Evolutionary conservation across 1,140 invertebrate species (phyloP), one percentile per base, ranked within the genome.

Genomic region (Drosophila gunungcola): DNA sequence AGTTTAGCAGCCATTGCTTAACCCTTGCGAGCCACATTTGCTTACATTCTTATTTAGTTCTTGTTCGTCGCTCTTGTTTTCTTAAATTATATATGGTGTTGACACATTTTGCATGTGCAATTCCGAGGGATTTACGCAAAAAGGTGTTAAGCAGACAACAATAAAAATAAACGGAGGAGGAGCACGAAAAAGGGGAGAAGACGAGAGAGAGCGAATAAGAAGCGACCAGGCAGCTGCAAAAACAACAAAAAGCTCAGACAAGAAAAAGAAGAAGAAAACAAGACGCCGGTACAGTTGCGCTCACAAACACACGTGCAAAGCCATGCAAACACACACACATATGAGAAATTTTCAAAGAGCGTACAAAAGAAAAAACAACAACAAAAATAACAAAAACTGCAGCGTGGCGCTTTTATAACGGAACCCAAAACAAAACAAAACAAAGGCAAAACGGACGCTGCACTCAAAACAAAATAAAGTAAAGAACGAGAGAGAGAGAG

Each of bases 251-350:
- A 63, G 16, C 29, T 34, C 11, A 7, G 12, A 41, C 10, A 68
- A 10, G 64, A 49, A 16, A 29, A n/a, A 51, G 45, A 48, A 38
- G 25, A 25, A 64, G 36, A 68, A 16, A 29, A 29, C 43, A 82
- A 70, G 82, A 85, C 72, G 49, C 45, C 16, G 55, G 82, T 88
- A 88, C 82, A 85, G 82, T 88, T 77, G 65, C 82, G 62, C 78
- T 65, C 57, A 65, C 45, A 81, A 52, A 68, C 21, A 70, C 55
- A 61, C 42, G 58, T 32, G 29, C 29, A 32, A 32, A 32, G 29
- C 5, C 21, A 45, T 21, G 25, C 27, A 41, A 13, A 57, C 34
- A 29, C 27, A 41, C 12, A 57, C 34, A 29, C 16, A 39, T 7
- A 32, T 32, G 29, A n/a, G 25, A 11, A 36, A 27, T 34, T 32